Evolutionary conservation across 1,140 invertebrate genomes (phyloP), one percentile per base, ranked within the genome.

Genomic region (Stegodyphus mimosarum): DNA sequence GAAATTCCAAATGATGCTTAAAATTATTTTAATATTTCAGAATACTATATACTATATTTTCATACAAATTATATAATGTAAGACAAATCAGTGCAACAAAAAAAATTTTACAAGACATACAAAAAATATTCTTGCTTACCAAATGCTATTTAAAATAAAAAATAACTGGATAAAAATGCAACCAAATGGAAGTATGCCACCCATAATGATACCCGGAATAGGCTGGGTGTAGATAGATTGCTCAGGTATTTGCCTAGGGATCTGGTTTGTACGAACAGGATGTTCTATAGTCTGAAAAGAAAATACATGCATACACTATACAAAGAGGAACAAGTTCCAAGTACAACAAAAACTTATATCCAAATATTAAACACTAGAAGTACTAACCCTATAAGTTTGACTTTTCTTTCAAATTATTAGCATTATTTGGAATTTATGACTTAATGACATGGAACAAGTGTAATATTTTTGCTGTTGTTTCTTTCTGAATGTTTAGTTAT

Each of bases 101-200:
- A 75, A 6, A 75, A 63, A 67, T 71, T 69, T 49, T n/a, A 49
- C 11, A 50, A 50, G 33, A 73, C 2, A 73, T 73, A 3, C 17
- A 11, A 48, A 7, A 51, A 73, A 73, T 17, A 73, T 73, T 13
- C 11, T 69, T 69, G 6, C 90, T 89, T 90, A 94, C 98, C 98
- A 99, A 71, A 99, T 95, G 51, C 97, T 99, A 91, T 99, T 99
- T 15, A 99, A 92, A 87, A 99, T 99, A 90, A 99, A 99, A 92
- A 99, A 99, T 15, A 99, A 93, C 90, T 99, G 98, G 88, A 99
- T 99, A 90, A 99, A 99, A 90, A 99, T 99, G 90, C 98, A 99
- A 64, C 98, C 98, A 91, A 99, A 99, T 7, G 98, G 98, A 87
- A 99, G 91, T 70, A 99, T 97, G 63, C 98, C 98, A 53, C 98